These are phyloP conservation scores for Alligator sinensis DNA, from an alignment of 2,113 vertebrate genomes.

Conservation along the genomic window DNA sequence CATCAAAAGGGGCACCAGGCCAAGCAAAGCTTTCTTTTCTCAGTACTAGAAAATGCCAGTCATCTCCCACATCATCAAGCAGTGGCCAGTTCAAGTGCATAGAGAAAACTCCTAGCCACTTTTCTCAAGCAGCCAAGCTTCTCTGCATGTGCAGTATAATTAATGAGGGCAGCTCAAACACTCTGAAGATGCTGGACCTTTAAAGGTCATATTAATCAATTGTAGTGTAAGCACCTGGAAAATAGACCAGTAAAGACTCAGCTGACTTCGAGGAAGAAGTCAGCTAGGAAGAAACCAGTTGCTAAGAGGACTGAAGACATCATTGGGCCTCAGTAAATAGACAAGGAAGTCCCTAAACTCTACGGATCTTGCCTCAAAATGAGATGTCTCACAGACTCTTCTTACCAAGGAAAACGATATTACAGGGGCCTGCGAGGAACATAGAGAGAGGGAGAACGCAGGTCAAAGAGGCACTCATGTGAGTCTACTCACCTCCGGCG, in stretches of 20 bases:
- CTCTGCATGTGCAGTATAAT: neutral
- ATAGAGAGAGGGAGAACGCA: neutral
- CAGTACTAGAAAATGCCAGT: neutral
- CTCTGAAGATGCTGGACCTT: neutral
- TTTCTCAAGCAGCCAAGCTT: neutral
- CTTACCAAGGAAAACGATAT: neutral
- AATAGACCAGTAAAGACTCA: neutral
- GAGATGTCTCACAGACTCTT: neutral
- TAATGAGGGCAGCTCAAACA: neutral
- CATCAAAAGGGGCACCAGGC: neutral
- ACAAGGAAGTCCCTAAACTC: neutral
- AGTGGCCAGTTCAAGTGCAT: neutral
- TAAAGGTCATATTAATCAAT: neutral
- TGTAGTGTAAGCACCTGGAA: neutral
- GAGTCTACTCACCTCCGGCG: slow-evolving; percentile 86
- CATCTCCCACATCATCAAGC: neutral
- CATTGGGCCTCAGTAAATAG: neutral
- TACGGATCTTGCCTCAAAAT: neutral
- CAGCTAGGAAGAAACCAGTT: neutral
- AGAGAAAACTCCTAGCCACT: neutral
- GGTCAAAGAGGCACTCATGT: neutral
- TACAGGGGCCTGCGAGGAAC: neutral
- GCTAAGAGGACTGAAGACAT: neutral
- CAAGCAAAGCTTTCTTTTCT: neutral
- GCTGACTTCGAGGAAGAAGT: neutral